These are phyloP conservation scores for Ariolimax columbianus DNA, from an alignment of 2,888 invertebrate species.

Conservation along the genomic window DNA sequence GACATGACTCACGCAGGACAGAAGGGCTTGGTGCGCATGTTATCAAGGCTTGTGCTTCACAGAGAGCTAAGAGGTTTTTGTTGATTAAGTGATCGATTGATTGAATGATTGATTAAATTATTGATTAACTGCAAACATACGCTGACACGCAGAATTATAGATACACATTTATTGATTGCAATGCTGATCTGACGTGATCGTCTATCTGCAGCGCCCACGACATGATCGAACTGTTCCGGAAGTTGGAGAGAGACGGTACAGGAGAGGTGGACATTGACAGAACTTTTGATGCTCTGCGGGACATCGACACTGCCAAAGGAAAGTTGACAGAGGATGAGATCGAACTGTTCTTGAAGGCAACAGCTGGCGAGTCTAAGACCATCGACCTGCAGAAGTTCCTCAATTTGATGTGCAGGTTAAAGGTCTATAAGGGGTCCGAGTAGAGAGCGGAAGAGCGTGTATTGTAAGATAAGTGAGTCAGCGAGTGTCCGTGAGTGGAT, in stretches of 20 bases:
- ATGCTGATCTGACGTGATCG: too few relatives aligned
- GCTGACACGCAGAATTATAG: too few relatives aligned
- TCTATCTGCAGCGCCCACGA: constrained; percentile 58
- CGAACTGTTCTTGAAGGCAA: constrained; percentile 62
- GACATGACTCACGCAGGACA: too few relatives aligned
- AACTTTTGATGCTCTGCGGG: constrained; percentile 62
- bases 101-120: too few relatives aligned
- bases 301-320: constrained; percentile 60
- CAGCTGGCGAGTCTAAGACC: constrained; percentile 63
- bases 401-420: constrained; percentile 69
- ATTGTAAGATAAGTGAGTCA: neutral
- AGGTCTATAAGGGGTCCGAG: constrained; percentile 56
- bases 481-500: neutral
- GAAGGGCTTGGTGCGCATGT: too few relatives aligned
- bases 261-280: constrained; percentile 60
- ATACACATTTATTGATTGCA: too few relatives aligned
- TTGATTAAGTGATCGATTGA: too few relatives aligned
- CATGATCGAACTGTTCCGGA: constrained; percentile 57
- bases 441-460: neutral
- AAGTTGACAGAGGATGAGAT: constrained; percentile 58
- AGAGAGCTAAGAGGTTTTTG: too few relatives aligned
- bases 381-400: constrained; percentile 73
- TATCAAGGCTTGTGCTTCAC: too few relatives aligned
- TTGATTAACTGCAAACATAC: too few relatives aligned
- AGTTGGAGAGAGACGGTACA: constrained; percentile 53